phyloP scores from a whole-genome alignment of 2,113 vertebrate species.

The Cranoglanis bouderius region DNA sequence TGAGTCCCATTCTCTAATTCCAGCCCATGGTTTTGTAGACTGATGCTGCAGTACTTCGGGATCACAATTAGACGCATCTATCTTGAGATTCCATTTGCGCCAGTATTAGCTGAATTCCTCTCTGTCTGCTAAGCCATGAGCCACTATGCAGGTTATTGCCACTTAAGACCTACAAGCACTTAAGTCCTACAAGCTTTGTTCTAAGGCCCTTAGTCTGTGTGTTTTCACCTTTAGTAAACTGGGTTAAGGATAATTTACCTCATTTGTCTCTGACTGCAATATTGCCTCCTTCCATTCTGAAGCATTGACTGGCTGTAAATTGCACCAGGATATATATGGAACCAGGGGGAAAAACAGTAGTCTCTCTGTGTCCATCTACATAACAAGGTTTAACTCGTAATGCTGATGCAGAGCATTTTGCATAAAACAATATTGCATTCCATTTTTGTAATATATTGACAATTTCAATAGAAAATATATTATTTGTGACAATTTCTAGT shows the following conservation, averaged over 20 bases:
- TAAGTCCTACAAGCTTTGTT: slow-evolving; percentile 27
- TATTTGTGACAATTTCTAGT: neutral
- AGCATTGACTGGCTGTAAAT: slow-evolving; percentile 10
- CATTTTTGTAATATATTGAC: neutral
- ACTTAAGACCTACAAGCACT: slow-evolving; percentile 47
- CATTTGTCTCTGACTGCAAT: slow-evolving; percentile 38
- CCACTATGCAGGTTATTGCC: slow-evolving; percentile 53
- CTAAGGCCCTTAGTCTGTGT: slow-evolving; percentile 36
- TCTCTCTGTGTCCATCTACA: neutral
- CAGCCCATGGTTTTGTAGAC: slow-evolving; percentile 44
- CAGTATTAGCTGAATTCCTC: slow-evolving; percentile 67
- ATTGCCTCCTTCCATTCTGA: slow-evolving; percentile 30
- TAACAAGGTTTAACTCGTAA: neutral
- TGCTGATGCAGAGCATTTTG: neutral
- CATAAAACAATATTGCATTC: neutral
- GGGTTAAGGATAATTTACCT: slow-evolving; percentile 47
- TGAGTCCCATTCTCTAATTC: slow-evolving; percentile 52
- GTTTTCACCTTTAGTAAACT: slow-evolving; percentile 44
- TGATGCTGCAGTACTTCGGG: slow-evolving; percentile 44
- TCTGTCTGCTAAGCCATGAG: slow-evolving; percentile 42
- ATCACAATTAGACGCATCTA: slow-evolving; percentile 63
- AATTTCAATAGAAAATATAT: neutral
- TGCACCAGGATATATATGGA: slow-evolving; percentile 10
- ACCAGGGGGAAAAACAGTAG: neutral
- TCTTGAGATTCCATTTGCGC: slow-evolving; percentile 66